Base-by-base conservation (phyloP, 2,113 vertebrate species). In the Salvelinus alpinus region DNA sequence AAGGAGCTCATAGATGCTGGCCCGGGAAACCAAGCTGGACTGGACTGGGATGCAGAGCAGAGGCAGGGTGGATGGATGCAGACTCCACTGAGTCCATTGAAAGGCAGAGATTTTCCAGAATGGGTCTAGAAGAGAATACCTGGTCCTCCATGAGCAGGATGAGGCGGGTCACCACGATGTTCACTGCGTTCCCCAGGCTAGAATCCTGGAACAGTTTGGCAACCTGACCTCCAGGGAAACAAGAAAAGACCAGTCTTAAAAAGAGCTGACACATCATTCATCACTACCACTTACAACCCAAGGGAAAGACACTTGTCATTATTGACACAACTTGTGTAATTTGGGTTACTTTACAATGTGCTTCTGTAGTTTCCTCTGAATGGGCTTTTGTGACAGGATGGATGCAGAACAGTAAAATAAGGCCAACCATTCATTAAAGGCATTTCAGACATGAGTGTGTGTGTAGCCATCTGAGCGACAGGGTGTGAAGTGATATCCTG, bases 191-290 rank as follows among this genome's bases (percentile, higher is more conserved):
- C 93, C 97, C 98, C 95, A 99, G 96, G 95, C 98, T 99, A 68
- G 98, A 98, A 95, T 99, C 98, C 94, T 99, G 97, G 95, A 99
- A 99, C 96, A 99, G 98, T 99, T 98, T 99, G 96, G 98, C 96
- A 98, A 99, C 97, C 98, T 99, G 98, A 98, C 98, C 98, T 99
- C 98, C 97, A 99, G 95, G 95, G 95, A 99, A 99, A 97, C 94
- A 99, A 99, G 95, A 96, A 97, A 97, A 96, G 94, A 95, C 86
- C 94, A 97, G 96, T 98, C 95, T 99, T 98, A 98, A 96, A 96
- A 96, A 92, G 80, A 82, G 80, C 83, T 85, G 87, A 82, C 57
- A 64, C 65, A 44, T 20, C 60, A 76, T 75, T 20, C 60, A 76
- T 75, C 22, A 62, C 48, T 7, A 57, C 18, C 73, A 44, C 47